Base-by-base conservation (phyloP, 2,113 vertebrate species). In the Engraulis encrasicolus region DNA sequence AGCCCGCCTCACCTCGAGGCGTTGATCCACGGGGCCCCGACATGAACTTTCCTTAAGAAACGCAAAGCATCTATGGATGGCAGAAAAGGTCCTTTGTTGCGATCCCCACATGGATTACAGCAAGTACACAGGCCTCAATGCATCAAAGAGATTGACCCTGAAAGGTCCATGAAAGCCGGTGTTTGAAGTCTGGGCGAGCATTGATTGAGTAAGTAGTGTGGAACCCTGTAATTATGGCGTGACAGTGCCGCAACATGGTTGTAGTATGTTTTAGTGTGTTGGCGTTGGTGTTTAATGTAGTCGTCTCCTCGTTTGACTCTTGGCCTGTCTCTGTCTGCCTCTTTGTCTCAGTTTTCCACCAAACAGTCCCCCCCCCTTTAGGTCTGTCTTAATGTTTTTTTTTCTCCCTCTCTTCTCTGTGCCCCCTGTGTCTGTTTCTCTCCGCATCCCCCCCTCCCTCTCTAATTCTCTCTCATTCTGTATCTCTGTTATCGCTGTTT, bases 361-460 rank as follows among this genome's bases (percentile, higher is more conserved):
- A n/a, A n/a, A n/a, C n/a, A n/a, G n/a, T n/a, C n/a, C n/a, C n/a
- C n/a, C n/a, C n/a, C 9, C 40, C 40, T 3, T 45, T 45, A 45
- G 3, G 3, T 45, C 40, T 9, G 9, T 5, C 40, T 45, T 45
- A 9, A 3, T 45, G 40, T 45, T 45, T 45, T 45, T 45, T 45
- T 45, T 45, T n/a, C n/a, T n/a, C n/a, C n/a, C n/a, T n/a, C n/a
- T n/a, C n/a, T n/a, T n/a, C n/a, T n/a, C n/a, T n/a, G n/a, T n/a
- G n/a, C n/a, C n/a, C 40, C 9, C 40, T 45, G 3, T 45, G 40
- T 45, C 9, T 45, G 4, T 9, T 45, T 45, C 40, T 45, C 9
- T 45, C 78, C 87, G 86, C 90, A 87, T 87, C 88, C 91, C 89
- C 91, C 78, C 78, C 77, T 87, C 84, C 49, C 78, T 81, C 78